Percentiles rank a stretch among this genome's conserved stretches.
Evolutionary conservation across 2,888 invertebrate genomes (phyloP).

Genomic region (Enchytraeus crypticus): DNA sequence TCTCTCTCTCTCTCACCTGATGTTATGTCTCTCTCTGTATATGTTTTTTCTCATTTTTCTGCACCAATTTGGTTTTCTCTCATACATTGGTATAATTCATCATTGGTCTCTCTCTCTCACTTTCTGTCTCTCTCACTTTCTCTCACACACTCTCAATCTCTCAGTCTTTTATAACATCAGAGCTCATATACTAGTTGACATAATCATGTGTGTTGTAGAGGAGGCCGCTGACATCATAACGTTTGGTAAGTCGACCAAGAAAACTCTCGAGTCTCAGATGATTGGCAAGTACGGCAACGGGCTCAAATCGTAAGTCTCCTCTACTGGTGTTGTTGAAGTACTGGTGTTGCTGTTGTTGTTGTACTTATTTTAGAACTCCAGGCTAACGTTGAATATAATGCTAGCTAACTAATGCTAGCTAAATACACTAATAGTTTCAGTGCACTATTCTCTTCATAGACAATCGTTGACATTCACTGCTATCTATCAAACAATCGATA

Average conservation of each 20-base stretch:
- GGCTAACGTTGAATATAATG: no score
- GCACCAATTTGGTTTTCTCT: not conserved
- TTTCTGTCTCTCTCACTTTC: no score
- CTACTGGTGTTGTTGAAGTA: not conserved
- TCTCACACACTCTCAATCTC: not conserved
- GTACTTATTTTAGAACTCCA: no score
- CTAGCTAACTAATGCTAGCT: no score
- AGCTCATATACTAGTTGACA: not conserved
- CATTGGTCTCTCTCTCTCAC: not conserved
- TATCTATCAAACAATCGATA: no score
- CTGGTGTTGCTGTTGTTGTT: no score
- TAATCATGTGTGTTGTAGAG: conserved; percentile 29
- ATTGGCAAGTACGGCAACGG: conserved; percentile 54
- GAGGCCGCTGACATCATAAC: conserved; percentile 49
- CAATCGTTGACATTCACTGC: no score
- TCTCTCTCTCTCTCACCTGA: no score
- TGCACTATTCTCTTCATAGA: no score
- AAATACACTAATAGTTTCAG: no score
- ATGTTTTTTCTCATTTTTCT: no score
- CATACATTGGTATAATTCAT: not conserved
- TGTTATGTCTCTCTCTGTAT: no score
- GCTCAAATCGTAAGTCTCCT: conserved; percentile 50
- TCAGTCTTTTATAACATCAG: not conserved
- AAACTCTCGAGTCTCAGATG: conserved; percentile 40
- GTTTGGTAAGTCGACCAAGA: conserved; percentile 49